Evolutionary conservation across 2,888 invertebrate species (phyloP), one percentile per base, ranked within the genome.

Genomic region (Pyrrhosoma nymphula): DNA sequence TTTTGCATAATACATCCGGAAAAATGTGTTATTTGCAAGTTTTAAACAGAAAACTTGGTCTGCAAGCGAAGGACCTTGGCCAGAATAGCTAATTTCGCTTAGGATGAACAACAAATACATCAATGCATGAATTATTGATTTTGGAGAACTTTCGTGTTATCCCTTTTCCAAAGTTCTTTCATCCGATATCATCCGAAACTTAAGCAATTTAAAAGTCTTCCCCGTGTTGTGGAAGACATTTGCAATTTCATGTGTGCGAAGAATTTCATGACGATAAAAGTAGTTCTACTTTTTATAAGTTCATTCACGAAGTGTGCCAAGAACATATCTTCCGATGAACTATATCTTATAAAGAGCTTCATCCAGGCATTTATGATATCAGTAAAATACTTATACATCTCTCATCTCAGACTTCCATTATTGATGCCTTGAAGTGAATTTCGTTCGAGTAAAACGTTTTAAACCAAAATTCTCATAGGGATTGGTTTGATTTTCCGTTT

Each of bases 101-200:
- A 35, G 82, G 30, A 82, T 35, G 82, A 82, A 16, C 12, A 35
- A 82, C 35, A 82, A 82, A 82, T 35, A 35, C 30, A 35, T 82
- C 35, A 35, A 16, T 82, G 35, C n/a, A 82, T 82, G 82, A 82
- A 82, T 82, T 16, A 82, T 82, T 82, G 82, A 82, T 82, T 82
- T 35, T 35, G 35, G 23, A 82, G 18, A 82, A 30, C 82, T 82
- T 82, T 14, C 35, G 30, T 35, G 82, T 82, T 82, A 30, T 82
- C 35, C 30, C 30, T 16, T 14, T 82, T 82, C 82, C 35, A n/a
- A 82, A 82, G 30, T 82, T 82, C 82, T 82, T 18, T 35, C 35
- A 82, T 82, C 30, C 30, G 82, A 35, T 82, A 35, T 10, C 82
- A 30, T 82, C n/a, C 82, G 35, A 82, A 82, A 82, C 82, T 82